These are phyloP conservation scores for Xenopus tropicalis DNA, from an alignment of 2,113 vertebrate genomes.

Conservation along the genomic window DNA sequence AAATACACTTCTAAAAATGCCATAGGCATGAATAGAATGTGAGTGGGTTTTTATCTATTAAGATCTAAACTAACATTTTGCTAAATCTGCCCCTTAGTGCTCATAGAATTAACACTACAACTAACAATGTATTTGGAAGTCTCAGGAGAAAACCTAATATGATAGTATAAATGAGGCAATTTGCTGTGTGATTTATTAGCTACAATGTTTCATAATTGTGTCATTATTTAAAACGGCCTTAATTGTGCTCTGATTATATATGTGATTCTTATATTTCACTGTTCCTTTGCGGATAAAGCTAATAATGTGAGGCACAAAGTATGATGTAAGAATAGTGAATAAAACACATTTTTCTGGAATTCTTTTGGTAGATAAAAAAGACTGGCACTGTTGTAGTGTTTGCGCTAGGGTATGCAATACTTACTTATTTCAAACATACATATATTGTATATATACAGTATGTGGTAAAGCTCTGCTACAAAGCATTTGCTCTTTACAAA, in stretches of 20 bases:
- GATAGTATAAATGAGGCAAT: constrained; percentile 22
- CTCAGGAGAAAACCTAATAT: constrained; percentile 33
- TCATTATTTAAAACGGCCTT: constrained; percentile 22
- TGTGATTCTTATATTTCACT: constrained; percentile 20
- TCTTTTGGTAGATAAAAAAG: too few relatives aligned
- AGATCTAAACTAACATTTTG: too few relatives aligned
- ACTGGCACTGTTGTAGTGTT: too few relatives aligned
- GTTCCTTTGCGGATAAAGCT: constrained; percentile 29
- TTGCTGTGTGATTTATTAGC: constrained; percentile 33
- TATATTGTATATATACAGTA: too few relatives aligned
- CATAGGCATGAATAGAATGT: too few relatives aligned
- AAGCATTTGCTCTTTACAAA: too few relatives aligned
- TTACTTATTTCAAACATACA: too few relatives aligned
- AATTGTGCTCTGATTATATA: constrained; percentile 24
- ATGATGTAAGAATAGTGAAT: neutral
- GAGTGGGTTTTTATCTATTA: too few relatives aligned
- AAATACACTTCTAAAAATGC: too few relatives aligned
- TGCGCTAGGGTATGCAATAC: too few relatives aligned
- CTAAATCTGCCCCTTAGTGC: too few relatives aligned
- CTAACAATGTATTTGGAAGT: constrained; percentile 2
- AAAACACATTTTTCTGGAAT: neutral
- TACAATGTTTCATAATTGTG: constrained; percentile 26
- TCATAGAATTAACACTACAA: constrained; percentile 19
- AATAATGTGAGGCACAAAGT: constrained; percentile 30
- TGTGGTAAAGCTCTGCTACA: too few relatives aligned